Evolutionary conservation across 2,797 vertebrate species (phyloP).

Genomic region (Podarcis siculus): DNA sequence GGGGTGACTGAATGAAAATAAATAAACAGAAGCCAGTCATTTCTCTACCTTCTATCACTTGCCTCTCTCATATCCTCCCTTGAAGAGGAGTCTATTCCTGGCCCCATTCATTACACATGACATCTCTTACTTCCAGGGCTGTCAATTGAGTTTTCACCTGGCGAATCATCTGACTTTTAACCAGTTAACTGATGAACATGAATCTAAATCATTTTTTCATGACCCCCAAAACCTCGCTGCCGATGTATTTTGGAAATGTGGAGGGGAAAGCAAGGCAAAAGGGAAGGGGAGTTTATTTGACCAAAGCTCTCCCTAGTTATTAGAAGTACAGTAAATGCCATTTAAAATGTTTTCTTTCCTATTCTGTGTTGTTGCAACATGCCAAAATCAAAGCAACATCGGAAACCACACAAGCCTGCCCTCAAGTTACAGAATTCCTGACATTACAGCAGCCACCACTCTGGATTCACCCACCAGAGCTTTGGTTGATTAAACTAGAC

Average conservation of each 20-base stretch:
- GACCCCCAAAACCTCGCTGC: not conserved
- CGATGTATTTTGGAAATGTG: not conserved
- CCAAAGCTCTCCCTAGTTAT: too few relatives aligned
- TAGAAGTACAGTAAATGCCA: not conserved
- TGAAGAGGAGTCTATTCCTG: conserved; percentile 1
- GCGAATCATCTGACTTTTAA: not conserved
- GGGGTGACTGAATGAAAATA: conserved; percentile 52
- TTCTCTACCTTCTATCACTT: not conserved
- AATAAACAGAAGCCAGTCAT: not conserved
- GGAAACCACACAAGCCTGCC: not conserved
- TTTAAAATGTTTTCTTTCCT: not conserved
- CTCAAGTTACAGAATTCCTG: not conserved
- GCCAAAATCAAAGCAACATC: not conserved
- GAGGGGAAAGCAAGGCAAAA: too few relatives aligned
- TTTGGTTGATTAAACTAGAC: not conserved
- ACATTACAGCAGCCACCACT: not conserved
- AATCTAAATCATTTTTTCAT: not conserved
- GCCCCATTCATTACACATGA: not conserved
- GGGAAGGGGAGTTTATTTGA: too few relatives aligned
- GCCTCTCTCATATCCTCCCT: not conserved
- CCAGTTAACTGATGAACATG: not conserved
- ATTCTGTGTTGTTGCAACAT: not conserved
- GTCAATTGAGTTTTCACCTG: not conserved
- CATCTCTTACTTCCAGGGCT: not conserved
- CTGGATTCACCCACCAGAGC: not conserved